Conservation (phyloP, 2,888 invertebrate species). For the Abscondita cerata region DNA sequence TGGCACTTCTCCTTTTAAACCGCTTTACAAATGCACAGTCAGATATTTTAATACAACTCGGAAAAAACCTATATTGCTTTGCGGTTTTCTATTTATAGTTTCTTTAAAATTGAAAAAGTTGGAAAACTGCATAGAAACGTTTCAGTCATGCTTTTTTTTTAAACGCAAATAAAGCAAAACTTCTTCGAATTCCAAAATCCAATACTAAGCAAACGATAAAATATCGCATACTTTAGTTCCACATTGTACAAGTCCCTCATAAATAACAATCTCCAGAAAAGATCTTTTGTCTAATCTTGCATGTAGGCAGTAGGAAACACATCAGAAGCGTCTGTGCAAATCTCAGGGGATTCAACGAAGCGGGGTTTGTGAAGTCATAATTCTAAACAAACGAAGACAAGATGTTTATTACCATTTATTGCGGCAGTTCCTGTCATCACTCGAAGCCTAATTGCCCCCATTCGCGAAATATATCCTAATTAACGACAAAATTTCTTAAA, state of each 20-base stretch:
- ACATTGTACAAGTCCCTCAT: conserved; percentile 34
- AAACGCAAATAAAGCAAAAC: conserved; percentile 29
- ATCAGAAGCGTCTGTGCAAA: conserved; percentile 29
- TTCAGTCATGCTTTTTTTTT: conserved; percentile 16
- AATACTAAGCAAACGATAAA: conserved; percentile 31
- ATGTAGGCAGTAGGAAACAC: conserved; percentile 34
- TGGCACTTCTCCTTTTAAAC: no score
- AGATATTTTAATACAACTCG: no score
- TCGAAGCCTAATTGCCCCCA: conserved; percentile 38
- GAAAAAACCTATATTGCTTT: no score
- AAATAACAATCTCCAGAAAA: conserved; percentile 36
- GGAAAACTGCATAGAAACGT: conserved; percentile 22
- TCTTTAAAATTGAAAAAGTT: conserved; percentile 10
- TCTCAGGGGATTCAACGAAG: conserved; percentile 28
- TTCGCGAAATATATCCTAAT: conserved; percentile 45
- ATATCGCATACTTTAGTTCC: conserved; percentile 33
- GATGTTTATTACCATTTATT: conserved; percentile 42
- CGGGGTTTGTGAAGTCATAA: conserved; percentile 32
- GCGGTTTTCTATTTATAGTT: no score
- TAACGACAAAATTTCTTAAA: conserved; percentile 44
- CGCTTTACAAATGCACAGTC: no score
- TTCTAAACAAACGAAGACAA: conserved; percentile 40
- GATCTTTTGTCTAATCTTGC: conserved; percentile 34
- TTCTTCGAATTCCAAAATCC: conserved; percentile 30
- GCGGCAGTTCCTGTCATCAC: conserved; percentile 41